Percentiles rank a stretch among this genome's conserved stretches.
Conservation (phyloP, 2,888 invertebrate genomes). For the Steromphala cineraria region DNA sequence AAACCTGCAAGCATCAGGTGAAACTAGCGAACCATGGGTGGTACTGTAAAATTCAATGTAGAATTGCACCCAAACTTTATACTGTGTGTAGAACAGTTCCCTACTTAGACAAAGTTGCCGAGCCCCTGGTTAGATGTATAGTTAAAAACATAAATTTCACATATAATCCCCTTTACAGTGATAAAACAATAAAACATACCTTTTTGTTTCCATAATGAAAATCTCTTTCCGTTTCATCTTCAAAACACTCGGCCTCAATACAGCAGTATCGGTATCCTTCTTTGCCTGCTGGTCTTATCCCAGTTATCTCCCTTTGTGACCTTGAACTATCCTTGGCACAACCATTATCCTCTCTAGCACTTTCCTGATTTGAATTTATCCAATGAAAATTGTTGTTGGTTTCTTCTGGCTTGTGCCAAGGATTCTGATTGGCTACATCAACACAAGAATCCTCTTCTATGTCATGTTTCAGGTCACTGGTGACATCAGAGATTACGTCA, state of each 20-base stretch:
- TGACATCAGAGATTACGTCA: background rate
- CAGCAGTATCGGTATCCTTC: background rate
- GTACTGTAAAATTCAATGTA: too few relatives aligned
- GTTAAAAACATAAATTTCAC: too few relatives aligned
- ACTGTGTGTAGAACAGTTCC: too few relatives aligned
- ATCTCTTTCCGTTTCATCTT: background rate
- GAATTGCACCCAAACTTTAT: too few relatives aligned
- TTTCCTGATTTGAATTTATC: background rate
- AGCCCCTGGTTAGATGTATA: too few relatives aligned
- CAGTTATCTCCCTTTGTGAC: background rate
- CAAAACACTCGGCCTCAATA: background rate
- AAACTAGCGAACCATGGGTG: too few relatives aligned
- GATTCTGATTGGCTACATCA: background rate
- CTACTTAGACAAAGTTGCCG: too few relatives aligned
- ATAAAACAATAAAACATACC: background rate
- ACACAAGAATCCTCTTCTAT: background rate
- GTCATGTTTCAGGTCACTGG: background rate
- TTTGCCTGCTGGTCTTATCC: background rate
- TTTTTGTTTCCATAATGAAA: background rate
- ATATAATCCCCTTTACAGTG: too few relatives aligned
- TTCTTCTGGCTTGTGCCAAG: background rate
- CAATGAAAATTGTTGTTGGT: background rate
- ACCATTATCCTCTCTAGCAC: background rate
- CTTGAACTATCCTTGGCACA: background rate
- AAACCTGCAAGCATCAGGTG: too few relatives aligned